phyloP scores from a whole-genome alignment of 2,888 invertebrate genomes.

The Microctonus brassicae region DNA sequence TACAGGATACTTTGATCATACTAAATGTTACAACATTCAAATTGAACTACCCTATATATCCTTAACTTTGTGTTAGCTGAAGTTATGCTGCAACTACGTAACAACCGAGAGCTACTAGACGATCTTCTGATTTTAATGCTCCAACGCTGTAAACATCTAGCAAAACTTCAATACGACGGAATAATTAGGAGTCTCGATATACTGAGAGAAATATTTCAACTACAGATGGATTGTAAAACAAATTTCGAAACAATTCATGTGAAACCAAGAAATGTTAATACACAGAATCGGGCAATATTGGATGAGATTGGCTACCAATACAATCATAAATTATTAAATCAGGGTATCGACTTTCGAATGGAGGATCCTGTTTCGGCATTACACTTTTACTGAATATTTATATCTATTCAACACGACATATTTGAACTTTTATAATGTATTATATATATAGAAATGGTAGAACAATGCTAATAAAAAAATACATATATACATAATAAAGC shows the following conservation, averaged over 20 bases:
- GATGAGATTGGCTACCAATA: slow-evolving; percentile 63
- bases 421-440: neutral
- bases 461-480: too few relatives aligned
- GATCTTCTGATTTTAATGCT: slow-evolving; percentile 68
- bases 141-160: slow-evolving; percentile 66
- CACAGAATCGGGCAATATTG: slow-evolving; percentile 59
- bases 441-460: neutral
- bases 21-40: neutral
- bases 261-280: slow-evolving; percentile 63
- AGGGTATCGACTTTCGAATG: slow-evolving; percentile 65
- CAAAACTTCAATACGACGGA: slow-evolving; percentile 70
- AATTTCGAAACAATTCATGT: slow-evolving; percentile 64
- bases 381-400: neutral
- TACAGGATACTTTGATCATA: slow-evolving; percentile 48
- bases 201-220: slow-evolving; percentile 65
- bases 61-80: too few relatives aligned
- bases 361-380: slow-evolving; percentile 60
- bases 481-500: too few relatives aligned
- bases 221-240: slow-evolving; percentile 62
- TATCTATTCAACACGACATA: slow-evolving; percentile 46
- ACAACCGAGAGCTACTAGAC: slow-evolving; percentile 70
- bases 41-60: neutral
- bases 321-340: slow-evolving; percentile 60
- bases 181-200: slow-evolving; percentile 68
- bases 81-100: slow-evolving; percentile 69